Conservation (phyloP, 1,140 invertebrate genomes). For the Oryzaephilus surinamensis region DNA sequence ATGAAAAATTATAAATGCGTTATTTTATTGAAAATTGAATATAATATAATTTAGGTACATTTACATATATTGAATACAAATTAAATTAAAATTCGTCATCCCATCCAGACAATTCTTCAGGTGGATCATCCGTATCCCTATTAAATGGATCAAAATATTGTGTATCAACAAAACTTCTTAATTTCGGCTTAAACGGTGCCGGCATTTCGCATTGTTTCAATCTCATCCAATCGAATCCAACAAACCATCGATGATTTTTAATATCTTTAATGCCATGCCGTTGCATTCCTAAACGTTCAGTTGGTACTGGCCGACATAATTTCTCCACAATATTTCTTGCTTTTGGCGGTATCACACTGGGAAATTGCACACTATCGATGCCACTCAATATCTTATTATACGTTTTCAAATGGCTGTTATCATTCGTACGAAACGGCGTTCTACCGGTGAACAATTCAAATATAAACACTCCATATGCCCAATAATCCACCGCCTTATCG, state of each 20-base stretch:
- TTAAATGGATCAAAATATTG: constrained; percentile 27
- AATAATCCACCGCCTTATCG: constrained; percentile 87
- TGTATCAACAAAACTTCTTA: constrained; percentile 23
- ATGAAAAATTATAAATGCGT: too few relatives aligned
- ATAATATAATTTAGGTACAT: neutral
- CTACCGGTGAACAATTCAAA: constrained; percentile 88
- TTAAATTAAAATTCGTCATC: constrained; percentile 19
- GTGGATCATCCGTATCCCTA: constrained; percentile 22
- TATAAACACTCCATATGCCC: constrained; percentile 88
- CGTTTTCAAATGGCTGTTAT: constrained; percentile 86
- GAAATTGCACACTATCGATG: constrained; percentile 82
- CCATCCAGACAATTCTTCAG: constrained; percentile 25
- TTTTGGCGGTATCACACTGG: constrained; percentile 63
- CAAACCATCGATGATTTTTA: constrained; percentile 73
- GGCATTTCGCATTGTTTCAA: constrained; percentile 16
- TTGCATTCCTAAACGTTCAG: constrained; percentile 88
- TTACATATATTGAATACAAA: neutral
- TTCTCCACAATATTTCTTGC: constrained; percentile 78
- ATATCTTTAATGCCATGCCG: constrained; percentile 86
- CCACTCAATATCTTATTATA: constrained; percentile 91
- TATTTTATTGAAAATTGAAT: too few relatives aligned
- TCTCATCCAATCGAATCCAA: constrained; percentile 30
- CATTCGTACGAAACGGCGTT: constrained; percentile 83
- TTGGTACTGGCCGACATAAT: constrained; percentile 76
- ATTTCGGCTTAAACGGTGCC: constrained; percentile 20